Base-by-base conservation (phyloP, 2,888 invertebrate genomes). In the Noctua comes region DNA sequence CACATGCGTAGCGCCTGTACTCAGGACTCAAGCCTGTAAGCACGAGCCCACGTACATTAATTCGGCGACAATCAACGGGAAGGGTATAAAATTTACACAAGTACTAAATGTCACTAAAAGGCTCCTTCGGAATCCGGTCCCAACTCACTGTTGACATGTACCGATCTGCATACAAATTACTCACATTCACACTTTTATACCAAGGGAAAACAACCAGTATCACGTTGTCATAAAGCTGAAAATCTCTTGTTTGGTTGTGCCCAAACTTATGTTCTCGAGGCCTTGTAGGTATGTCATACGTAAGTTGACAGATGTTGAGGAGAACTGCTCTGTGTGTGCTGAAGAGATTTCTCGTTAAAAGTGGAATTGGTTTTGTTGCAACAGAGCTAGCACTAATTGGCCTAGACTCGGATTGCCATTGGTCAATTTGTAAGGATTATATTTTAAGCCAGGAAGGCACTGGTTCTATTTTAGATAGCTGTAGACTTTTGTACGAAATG, bases 141-240 rank as follows among this genome's bases (percentile, higher is more conserved):
- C 88, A 82, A 88, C 91, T 91, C 91, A 91, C 88, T 84, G 87
- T 86, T 91, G 91, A 91, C 92, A 88, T 84, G 87, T 86, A 82
- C 85, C 86, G 88, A 90, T 91, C 88, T 89, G 90, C 90, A 91
- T 92, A 91, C 89, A 91, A 91, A 92, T 91, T 90, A 91, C 86
- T 87, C 80, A 86, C 81, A 88, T 86, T 84, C 77, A 76, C 79
- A 81, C 80, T 62, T 62, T 31, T 10, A 64, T 21, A 62, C 13
- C 72, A 78, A 4, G 11, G 57, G 68, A 82, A 83, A 86, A 86
- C 64, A 31, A 83, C 8, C 86, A 78, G 66, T 80, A 83, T 68
- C 4, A 16, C 69, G 10, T 18, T n/a, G 24, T 0, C 0, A 4
- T 83, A 88, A 76, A 82, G 86, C 51, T 59, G n/a, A 82, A 46